Conservation (phyloP, 2,888 invertebrate species). For the Leptinotarsa tumamoca region DNA sequence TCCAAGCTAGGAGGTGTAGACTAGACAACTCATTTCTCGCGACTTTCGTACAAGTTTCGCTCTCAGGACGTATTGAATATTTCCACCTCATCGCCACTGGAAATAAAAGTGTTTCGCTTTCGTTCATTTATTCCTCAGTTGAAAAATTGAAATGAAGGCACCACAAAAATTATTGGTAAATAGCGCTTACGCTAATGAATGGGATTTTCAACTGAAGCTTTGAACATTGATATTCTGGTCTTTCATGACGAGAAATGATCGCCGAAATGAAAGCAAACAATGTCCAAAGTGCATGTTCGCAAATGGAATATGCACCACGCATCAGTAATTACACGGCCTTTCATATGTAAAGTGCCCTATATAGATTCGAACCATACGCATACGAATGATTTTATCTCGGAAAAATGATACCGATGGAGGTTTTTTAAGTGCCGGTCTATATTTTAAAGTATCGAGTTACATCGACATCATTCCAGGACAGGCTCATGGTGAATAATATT, state of each 20-base stretch:
- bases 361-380: slow-evolving; percentile 11
- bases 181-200: background rate
- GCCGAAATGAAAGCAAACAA: slow-evolving; percentile 21
- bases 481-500: too few relatives aligned
- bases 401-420: slow-evolving; percentile 14
- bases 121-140: too few relatives aligned
- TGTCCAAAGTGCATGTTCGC: slow-evolving; percentile 25
- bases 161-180: too few relatives aligned
- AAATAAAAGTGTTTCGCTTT: too few relatives aligned
- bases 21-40: too few relatives aligned
- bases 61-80: too few relatives aligned
- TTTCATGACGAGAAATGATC: slow-evolving; percentile 17
- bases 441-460: slow-evolving; percentile 22
- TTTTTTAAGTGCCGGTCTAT: slow-evolving; percentile 22
- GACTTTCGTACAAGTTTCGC: too few relatives aligned
- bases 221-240: background rate
- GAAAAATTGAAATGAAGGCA: too few relatives aligned
- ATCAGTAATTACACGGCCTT: slow-evolving; percentile 45
- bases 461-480: too few relatives aligned
- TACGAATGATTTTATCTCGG: slow-evolving; percentile 23
- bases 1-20: too few relatives aligned
- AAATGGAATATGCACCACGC: slow-evolving; percentile 26
- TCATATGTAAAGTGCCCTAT: slow-evolving; percentile 46
- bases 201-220: too few relatives aligned
- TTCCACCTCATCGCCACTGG: too few relatives aligned